Percentiles rank a stretch among this genome's conserved stretches.
Evolutionary conservation across 2,113 vertebrate genomes (phyloP).

Genomic region (Callaeas wilsoni): DNA sequence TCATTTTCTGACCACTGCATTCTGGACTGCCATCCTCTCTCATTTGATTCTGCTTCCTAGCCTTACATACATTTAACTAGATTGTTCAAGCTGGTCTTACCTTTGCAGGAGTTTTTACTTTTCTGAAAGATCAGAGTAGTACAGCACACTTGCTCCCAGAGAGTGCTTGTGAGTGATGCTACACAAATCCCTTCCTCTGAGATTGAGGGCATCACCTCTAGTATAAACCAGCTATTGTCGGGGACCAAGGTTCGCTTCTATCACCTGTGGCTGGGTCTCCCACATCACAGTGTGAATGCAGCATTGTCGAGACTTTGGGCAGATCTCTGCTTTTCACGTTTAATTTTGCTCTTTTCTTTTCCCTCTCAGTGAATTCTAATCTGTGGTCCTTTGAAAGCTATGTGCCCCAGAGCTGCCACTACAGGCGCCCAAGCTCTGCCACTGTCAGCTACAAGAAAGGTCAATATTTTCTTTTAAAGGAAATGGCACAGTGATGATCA

Average conservation of each 20-base stretch:
- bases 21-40: neutral
- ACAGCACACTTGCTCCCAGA: neutral
- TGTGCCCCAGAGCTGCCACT: slow-evolving; percentile 1
- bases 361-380: slow-evolving; percentile 30
- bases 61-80: neutral
- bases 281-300: neutral
- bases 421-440: neutral
- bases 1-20: neutral
- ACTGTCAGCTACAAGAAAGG: slow-evolving; percentile 18
- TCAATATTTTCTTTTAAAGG: slow-evolving; percentile 62
- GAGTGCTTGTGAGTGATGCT: neutral
- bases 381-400: slow-evolving; percentile 3
- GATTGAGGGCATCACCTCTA: slow-evolving; percentile 61
- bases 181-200: slow-evolving; percentile 33
- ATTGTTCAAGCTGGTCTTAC: slow-evolving; percentile 2
- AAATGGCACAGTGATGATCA: slow-evolving; percentile 17
- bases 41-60: neutral
- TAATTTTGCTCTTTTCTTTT: slow-evolving; percentile 25
- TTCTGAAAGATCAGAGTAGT: slow-evolving; percentile 14
- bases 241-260: slow-evolving; percentile 40
- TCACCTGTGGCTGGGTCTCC: slow-evolving; percentile 1
- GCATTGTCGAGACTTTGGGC: neutral
- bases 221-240: slow-evolving; percentile 24
- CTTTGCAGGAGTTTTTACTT: neutral
- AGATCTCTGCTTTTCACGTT: slow-evolving; percentile 26